Evolutionary conservation across 2,113 vertebrate species (phyloP).

Genomic region (Jaculus jaculus): DNA sequence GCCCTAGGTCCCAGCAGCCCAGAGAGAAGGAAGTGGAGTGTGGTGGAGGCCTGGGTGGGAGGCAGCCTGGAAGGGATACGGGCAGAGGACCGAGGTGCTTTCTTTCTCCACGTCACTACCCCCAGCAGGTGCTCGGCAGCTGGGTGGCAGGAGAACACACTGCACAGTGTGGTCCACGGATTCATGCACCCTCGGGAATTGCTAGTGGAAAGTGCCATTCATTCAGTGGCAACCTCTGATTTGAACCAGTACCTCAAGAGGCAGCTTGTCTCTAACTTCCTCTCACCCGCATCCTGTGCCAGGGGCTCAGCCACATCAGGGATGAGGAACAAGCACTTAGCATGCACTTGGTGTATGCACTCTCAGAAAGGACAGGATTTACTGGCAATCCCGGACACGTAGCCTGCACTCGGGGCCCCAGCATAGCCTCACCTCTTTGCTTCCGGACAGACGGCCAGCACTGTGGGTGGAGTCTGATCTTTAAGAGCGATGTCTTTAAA

Average conservation of each 20-base stretch:
- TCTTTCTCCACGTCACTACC: not conserved
- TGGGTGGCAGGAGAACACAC: too few relatives aligned
- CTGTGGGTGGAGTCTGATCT: not conserved
- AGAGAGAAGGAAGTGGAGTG: not conserved
- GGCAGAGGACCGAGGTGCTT: not conserved
- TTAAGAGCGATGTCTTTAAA: not conserved
- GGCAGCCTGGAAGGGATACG: not conserved
- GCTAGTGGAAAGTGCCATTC: not conserved
- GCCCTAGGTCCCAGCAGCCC: not conserved
- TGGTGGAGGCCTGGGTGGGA: not conserved
- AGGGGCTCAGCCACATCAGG: not conserved
- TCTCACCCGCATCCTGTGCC: not conserved
- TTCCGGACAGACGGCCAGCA: not conserved
- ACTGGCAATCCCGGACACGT: too few relatives aligned
- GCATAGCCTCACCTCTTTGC: not conserved
- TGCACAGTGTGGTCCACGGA: not conserved
- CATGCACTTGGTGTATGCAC: not conserved
- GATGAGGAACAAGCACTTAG: not conserved
- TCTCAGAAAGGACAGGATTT: not conserved
- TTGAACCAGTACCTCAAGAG: not conserved
- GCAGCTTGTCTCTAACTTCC: not conserved
- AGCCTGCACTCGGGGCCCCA: rapidly evolving
- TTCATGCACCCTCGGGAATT: not conserved
- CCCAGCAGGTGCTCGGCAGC: not conserved
- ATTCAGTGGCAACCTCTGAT: not conserved